Conservation (phyloP, 2,888 invertebrate genomes). For the Drosophila robusta region DNA sequence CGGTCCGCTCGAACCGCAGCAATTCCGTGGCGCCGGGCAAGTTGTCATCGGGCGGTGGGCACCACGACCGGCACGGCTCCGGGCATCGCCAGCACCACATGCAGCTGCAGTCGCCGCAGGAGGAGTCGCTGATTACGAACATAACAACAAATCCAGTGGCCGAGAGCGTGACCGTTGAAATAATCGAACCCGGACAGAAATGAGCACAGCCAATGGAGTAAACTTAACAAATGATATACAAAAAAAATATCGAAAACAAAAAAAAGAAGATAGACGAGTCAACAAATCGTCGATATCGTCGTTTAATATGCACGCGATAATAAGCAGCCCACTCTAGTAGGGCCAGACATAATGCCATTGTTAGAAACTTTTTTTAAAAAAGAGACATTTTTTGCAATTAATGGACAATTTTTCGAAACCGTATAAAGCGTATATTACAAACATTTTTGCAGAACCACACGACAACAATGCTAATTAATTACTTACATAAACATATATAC, state of each 20-base stretch:
- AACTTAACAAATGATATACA: slow-evolving; percentile 1
- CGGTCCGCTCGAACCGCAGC: slow-evolving; percentile 89
- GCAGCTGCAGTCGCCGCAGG: slow-evolving; percentile 76
- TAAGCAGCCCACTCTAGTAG: slow-evolving; percentile 29
- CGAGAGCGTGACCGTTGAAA: slow-evolving; percentile 91
- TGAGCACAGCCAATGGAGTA: slow-evolving; percentile 21
- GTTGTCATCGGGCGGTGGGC: slow-evolving; percentile 55
- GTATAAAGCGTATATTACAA: slow-evolving; percentile 41
- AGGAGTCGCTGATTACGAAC: slow-evolving; percentile 82
- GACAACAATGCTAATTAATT: slow-evolving; percentile 67
- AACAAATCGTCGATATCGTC: slow-evolving; percentile 53
- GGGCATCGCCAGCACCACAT: slow-evolving; percentile 69
- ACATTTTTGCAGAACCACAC: slow-evolving; percentile 55
- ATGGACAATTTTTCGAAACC: slow-evolving; percentile 53
- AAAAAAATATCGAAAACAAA: neutral
- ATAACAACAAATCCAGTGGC: slow-evolving; percentile 86
- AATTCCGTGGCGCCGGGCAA: slow-evolving; percentile 83
- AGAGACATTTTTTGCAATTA: slow-evolving; percentile 60
- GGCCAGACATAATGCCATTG: slow-evolving; percentile 59
- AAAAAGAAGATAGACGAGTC: slow-evolving; percentile 42
- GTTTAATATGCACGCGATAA: slow-evolving; percentile 71
- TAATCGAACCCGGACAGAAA: slow-evolving; percentile 88
- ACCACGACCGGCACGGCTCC: slow-evolving; percentile 76
- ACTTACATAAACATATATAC: slow-evolving; percentile 38
- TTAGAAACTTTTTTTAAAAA: slow-evolving; percentile 57